phyloP scores from a whole-genome alignment of 2,888 invertebrate species.

The Stenolophus ochropezus region DNA sequence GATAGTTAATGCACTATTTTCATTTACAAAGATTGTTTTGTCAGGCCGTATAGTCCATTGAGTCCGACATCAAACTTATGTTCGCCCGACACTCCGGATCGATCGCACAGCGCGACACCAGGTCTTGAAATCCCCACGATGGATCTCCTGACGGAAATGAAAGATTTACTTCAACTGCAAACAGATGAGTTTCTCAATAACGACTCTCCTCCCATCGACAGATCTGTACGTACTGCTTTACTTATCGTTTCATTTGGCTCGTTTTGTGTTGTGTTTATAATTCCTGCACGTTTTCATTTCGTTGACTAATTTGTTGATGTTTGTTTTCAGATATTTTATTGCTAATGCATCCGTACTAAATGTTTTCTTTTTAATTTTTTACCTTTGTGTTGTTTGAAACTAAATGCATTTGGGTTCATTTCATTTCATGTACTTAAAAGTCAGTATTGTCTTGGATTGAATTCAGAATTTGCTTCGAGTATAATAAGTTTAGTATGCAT shows the following conservation, averaged over 20 bases:
- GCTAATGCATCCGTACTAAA: slow-evolving; percentile 31
- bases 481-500: background rate
- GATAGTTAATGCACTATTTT: background rate
- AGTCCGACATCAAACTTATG: slow-evolving; percentile 74
- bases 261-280: slow-evolving; percentile 44
- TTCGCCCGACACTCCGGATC: slow-evolving; percentile 74
- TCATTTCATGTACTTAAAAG: background rate
- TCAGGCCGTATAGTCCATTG: slow-evolving; percentile 71
- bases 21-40: too few relatives aligned
- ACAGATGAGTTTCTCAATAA: slow-evolving; percentile 64
- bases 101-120: slow-evolving; percentile 70
- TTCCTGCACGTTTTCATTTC: too few relatives aligned
- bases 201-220: slow-evolving; percentile 77
- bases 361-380: background rate
- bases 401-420: slow-evolving; percentile 1
- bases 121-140: slow-evolving; percentile 73
- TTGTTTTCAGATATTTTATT: slow-evolving; percentile 43
- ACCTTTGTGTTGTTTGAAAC: slow-evolving; percentile 13
- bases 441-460: slow-evolving; percentile 2
- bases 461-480: background rate
- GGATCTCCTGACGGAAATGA: slow-evolving; percentile 81
- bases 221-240: slow-evolving; percentile 76
- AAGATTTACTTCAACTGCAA: slow-evolving; percentile 75
- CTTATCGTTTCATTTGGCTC: slow-evolving; percentile 27
- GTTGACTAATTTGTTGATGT: slow-evolving; percentile 31